Evolutionary conservation across 2,797 vertebrate species (phyloP).

Genomic region (Peromyscus melanophrys): DNA sequence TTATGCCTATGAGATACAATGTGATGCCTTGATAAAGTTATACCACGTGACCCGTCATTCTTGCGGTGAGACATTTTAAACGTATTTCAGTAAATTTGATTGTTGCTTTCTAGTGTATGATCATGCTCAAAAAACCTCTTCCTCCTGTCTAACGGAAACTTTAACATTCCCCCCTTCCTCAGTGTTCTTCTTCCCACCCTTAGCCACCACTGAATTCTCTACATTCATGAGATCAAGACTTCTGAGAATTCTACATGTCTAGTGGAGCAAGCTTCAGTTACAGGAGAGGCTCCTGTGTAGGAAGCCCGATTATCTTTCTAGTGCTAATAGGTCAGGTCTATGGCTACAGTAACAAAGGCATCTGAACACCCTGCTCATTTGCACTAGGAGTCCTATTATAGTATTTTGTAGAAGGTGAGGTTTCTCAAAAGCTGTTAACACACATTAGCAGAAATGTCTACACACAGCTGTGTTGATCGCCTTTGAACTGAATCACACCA

Average conservation of each 20-base stretch:
- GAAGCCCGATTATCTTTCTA: background rate
- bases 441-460: background rate
- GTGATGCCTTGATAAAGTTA: background rate
- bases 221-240: background rate
- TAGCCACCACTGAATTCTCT: no score
- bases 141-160: background rate
- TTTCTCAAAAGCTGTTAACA: background rate
- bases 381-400: background rate
- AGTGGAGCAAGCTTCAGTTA: background rate
- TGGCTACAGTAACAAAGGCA: background rate
- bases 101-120: background rate
- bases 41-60: background rate
- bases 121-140: background rate
- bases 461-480: background rate
- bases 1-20: background rate
- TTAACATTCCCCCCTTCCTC: background rate
- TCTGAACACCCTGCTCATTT: background rate
- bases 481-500: background rate
- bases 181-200: fast-evolving
- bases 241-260: background rate
- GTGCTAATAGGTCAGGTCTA: background rate
- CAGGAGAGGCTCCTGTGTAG: background rate
- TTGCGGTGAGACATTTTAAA: background rate
- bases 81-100: background rate
- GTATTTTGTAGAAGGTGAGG: background rate